A percentile compares a stretch with the other conserved stretches of the same genome.
These are phyloP conservation scores for Pseudonaja textilis DNA, from an alignment of 2,113 vertebrate genomes.

Conservation along the genomic window DNA sequence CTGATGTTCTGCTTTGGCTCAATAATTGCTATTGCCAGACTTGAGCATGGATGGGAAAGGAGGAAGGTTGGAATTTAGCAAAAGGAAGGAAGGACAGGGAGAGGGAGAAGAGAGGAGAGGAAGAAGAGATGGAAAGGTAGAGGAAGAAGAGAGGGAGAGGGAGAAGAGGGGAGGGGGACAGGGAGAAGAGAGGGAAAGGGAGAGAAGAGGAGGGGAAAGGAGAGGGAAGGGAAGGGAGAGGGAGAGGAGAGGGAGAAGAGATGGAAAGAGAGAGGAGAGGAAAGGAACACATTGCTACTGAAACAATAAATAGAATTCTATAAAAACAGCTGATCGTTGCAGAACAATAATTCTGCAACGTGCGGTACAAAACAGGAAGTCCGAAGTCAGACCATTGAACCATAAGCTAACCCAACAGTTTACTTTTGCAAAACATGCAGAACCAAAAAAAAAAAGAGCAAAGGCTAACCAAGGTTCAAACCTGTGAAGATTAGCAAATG, in stretches of 20 bases:
- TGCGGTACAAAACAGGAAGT: background rate
- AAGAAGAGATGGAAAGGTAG: no score
- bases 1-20: background rate
- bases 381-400: background rate
- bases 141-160: background rate
- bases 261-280: no score
- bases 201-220: no score
- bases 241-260: no score
- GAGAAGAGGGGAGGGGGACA: no score
- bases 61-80: background rate
- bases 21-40: background rate
- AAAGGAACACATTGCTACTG: background rate
- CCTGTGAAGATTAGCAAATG: background rate
- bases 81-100: background rate
- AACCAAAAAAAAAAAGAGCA: no score
- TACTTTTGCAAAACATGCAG: background rate
- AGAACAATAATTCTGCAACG: background rate
- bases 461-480: background rate
- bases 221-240: no score
- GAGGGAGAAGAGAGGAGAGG: no score
- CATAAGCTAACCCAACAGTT: background rate
- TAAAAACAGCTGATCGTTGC: background rate
- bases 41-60: background rate
- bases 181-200: no score
- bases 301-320: background rate